A percentile compares a stretch with the other conserved stretches of the same genome.
Evolutionary conservation across 2,797 vertebrate genomes (phyloP).

Genomic region (Orientallactaga sibirica): DNA sequence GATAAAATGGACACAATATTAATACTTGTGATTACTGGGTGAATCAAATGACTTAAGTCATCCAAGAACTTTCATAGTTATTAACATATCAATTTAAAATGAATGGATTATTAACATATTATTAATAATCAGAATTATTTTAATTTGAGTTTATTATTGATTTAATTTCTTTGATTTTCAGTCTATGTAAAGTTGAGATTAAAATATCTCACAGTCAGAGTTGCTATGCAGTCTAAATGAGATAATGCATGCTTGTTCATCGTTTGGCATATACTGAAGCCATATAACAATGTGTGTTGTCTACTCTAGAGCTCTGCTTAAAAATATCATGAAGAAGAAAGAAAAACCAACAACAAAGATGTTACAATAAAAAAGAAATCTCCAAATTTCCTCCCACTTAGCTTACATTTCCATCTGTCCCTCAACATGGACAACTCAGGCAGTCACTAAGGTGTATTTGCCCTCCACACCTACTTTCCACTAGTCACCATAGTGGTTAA

Average conservation of each 20-base stretch:
- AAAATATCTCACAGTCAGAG: slow-evolving; percentile 25
- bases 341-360: not conserved
- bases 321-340: not conserved
- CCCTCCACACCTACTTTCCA: not conserved
- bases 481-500: not conserved
- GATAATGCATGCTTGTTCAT: not conserved
- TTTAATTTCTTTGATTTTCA: slow-evolving; percentile 36
- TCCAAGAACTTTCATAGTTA: slow-evolving; percentile 1
- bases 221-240: slow-evolving; percentile 35
- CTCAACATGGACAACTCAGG: not conserved
- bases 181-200: slow-evolving; percentile 29
- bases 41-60: slow-evolving; percentile 1
- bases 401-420: not conserved
- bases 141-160: not conserved
- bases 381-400: not conserved
- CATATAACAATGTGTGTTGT: not conserved
- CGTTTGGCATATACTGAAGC: not conserved
- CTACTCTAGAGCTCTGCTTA: slow-evolving; percentile 6
- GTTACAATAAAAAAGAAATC: not conserved
- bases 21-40: not conserved
- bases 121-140: not conserved
- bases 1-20: slow-evolving; percentile 8
- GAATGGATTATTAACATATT: not conserved
- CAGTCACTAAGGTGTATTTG: not conserved
- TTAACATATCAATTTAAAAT: slow-evolving; percentile 27